Evolutionary conservation across 2,888 invertebrate genomes (phyloP).

Genomic region (Tuta absoluta): DNA sequence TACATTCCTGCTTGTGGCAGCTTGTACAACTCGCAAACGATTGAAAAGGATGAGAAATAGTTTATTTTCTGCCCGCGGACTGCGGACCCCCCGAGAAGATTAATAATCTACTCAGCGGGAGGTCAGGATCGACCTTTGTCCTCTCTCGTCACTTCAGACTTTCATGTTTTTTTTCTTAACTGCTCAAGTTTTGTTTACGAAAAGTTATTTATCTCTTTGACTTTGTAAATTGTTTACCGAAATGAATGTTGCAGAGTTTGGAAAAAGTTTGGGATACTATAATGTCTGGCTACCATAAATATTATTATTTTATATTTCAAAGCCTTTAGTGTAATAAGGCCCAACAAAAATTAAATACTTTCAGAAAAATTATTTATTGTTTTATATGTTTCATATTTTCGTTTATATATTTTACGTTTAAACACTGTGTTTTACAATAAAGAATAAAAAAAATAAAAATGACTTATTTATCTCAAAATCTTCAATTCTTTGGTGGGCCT

Average conservation of each 20-base stretch:
- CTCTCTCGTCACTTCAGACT: constrained; percentile 42
- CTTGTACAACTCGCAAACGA: constrained; percentile 59
- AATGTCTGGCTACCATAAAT: not conserved
- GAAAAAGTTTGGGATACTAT: constrained; percentile 6
- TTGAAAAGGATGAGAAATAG: constrained; percentile 76
- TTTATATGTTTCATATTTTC: no score
- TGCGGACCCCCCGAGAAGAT: constrained; percentile 61
- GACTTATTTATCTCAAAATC: no score
- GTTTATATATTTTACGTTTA: no score
- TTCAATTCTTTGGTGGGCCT: no score
- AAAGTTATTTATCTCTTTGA: constrained; percentile 39
- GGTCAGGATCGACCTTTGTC: constrained; percentile 67
- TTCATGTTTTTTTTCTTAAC: constrained; percentile 35
- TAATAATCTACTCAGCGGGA: constrained; percentile 70
- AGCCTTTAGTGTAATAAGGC: no score
- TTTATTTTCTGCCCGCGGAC: constrained; percentile 62
- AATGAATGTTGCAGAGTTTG: constrained; percentile 19
- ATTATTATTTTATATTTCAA: no score
- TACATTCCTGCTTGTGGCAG: constrained; percentile 65
- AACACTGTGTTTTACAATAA: no score
- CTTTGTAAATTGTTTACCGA: constrained; percentile 28
- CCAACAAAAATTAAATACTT: no score
- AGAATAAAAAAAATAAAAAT: no score
- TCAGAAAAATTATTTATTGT: no score
- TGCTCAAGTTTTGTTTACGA: constrained; percentile 36